Conservation (phyloP, 2,113 vertebrate genomes). For the Atrichornis clamosus region DNA sequence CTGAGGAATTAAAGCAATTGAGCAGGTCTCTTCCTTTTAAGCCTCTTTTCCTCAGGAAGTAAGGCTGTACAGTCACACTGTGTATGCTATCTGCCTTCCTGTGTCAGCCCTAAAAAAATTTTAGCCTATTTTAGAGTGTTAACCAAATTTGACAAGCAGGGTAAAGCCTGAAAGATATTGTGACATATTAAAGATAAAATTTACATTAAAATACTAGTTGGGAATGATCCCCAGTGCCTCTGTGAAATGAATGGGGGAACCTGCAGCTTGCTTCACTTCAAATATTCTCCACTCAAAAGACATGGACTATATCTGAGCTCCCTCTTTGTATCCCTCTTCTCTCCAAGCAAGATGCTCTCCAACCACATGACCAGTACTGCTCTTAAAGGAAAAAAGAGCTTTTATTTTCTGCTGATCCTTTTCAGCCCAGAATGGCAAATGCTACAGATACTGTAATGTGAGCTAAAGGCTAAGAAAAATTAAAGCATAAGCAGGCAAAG, state of each 20-base stretch:
- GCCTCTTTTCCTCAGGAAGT: neutral
- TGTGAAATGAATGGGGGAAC: neutral
- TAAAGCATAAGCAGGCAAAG: neutral
- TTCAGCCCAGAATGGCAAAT: neutral
- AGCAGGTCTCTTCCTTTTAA: neutral
- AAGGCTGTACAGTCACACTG: neutral
- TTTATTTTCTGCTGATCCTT: conserved; percentile 18
- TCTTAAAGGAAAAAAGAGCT: neutral
- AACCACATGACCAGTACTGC: neutral
- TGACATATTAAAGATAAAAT: neutral
- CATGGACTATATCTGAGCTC: neutral
- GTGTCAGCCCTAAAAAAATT: neutral
- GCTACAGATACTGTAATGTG: neutral
- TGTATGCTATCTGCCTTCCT: neutral
- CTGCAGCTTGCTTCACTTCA: neutral
- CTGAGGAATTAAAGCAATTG: neutral
- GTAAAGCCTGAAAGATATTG: neutral
- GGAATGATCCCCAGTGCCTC: neutral
- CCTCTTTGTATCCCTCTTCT: neutral
- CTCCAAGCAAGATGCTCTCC: neutral
- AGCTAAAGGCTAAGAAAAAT: conserved; percentile 26
- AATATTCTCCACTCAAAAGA: neutral
- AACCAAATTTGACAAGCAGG: neutral
- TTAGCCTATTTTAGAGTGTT: neutral
- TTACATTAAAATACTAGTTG: neutral